Percentiles rank a stretch among this genome's conserved stretches.
phyloP scores from a whole-genome alignment of 1,140 invertebrate genomes.

The Penaeus chinensis region DNA sequence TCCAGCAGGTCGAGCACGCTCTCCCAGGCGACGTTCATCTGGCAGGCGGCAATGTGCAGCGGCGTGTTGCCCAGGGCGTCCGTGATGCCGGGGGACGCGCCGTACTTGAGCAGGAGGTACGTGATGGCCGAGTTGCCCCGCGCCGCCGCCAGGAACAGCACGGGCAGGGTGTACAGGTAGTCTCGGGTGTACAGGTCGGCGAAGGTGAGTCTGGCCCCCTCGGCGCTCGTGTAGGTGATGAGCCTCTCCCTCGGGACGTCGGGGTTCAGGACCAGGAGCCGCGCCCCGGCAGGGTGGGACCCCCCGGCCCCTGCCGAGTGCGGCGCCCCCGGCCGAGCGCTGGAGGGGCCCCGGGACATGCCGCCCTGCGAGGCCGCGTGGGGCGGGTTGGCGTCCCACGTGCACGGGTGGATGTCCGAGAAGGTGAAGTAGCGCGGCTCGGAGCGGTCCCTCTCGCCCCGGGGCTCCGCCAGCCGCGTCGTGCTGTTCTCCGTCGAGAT shows the following conservation, averaged over 20 bases:
- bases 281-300: constrained; percentile 10
- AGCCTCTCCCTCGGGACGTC: constrained; percentile 51
- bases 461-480: constrained; percentile 62
- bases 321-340: constrained; percentile 32
- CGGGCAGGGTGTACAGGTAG: constrained; percentile 71
- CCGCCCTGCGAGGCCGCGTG: constrained; percentile 9
- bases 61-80: constrained; percentile 73
- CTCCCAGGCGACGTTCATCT: constrained; percentile 71
- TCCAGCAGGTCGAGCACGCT: constrained; percentile 72
- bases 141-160: constrained; percentile 72
- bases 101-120: constrained; percentile 72
- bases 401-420: constrained; percentile 61
- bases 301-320: constrained; percentile 19
- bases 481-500: constrained; percentile 68
- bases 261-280: constrained; percentile 53
- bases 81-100: constrained; percentile 70
- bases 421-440: constrained; percentile 63
- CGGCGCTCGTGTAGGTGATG: constrained; percentile 46
- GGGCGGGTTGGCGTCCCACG: constrained; percentile 32
- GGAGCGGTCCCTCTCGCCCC: constrained; percentile 56
- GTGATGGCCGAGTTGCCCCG: constrained; percentile 71
- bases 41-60: constrained; percentile 72
- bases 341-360: constrained; percentile 49
- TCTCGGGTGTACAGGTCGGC: constrained; percentile 70
- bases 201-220: constrained; percentile 63